phyloP scores from a whole-genome alignment of 2,888 invertebrate species.

The Ptychoptera albimana region DNA sequence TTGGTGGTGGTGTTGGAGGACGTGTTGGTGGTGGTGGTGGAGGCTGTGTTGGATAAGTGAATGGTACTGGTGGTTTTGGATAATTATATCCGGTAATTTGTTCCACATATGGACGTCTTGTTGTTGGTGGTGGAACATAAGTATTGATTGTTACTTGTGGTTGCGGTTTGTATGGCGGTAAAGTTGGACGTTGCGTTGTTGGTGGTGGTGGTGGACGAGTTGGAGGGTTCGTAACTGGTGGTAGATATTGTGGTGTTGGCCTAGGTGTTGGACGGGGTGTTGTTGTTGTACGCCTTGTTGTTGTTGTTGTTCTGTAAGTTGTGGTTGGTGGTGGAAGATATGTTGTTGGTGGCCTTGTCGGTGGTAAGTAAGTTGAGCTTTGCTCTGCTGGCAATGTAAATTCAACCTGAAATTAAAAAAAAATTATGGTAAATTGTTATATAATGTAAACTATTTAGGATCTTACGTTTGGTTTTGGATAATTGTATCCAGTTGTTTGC shows the following conservation, averaged over 20 bases:
- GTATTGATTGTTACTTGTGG: too few relatives aligned
- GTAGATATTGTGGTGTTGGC: constrained; percentile 5
- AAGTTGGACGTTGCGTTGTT: background rate
- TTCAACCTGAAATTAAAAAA: background rate
- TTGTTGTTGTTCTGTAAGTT: background rate
- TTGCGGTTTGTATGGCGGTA: too few relatives aligned
- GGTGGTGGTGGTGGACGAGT: constrained; percentile 5
- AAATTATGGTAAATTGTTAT: too few relatives aligned
- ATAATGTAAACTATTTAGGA: too few relatives aligned
- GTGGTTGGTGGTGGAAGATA: constrained; percentile 11
- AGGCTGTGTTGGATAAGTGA: too few relatives aligned
- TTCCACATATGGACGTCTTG: too few relatives aligned
- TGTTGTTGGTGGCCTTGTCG: constrained; percentile 1
- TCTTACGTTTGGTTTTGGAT: background rate
- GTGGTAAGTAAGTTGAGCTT: background rate
- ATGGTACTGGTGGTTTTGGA: too few relatives aligned
- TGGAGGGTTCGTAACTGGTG: constrained; percentile 6
- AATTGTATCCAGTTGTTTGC: too few relatives aligned
- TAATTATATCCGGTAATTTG: too few relatives aligned
- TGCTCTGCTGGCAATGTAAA: background rate
- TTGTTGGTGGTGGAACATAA: too few relatives aligned
- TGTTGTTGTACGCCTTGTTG: constrained; percentile 2
- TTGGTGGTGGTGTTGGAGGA: background rate
- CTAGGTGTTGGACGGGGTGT: constrained; percentile 2
- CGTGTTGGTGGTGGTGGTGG: background rate